Evolutionary conservation across 2,888 invertebrate species (phyloP).

Genomic region (Acholoe squamosa): DNA sequence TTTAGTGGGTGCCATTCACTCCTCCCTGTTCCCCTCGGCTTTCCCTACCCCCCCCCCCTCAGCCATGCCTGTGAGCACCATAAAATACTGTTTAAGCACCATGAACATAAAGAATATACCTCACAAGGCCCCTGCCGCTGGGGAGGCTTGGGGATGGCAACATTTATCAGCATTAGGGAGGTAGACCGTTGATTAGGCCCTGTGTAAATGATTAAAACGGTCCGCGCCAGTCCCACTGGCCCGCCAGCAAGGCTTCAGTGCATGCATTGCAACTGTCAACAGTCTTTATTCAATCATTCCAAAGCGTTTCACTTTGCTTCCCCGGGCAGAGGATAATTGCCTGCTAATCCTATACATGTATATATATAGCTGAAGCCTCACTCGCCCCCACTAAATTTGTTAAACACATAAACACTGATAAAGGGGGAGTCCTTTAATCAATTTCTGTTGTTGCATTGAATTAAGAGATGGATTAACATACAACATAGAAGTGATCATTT

Average conservation of each 20-base stretch:
- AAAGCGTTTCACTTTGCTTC: not conserved
- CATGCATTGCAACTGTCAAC: not conserved
- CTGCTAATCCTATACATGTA: too few species aligned
- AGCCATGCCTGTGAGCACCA: not conserved
- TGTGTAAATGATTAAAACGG: constrained; percentile 48
- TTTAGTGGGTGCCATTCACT: too few species aligned
- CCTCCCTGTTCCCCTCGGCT: too few species aligned
- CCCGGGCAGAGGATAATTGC: too few species aligned
- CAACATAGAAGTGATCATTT: too few species aligned
- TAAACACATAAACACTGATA: too few species aligned
- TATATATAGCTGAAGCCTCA: too few species aligned
- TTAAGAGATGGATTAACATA: too few species aligned
- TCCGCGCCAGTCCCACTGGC: not conserved
- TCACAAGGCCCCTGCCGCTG: not conserved
- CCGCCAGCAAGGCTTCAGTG: not conserved
- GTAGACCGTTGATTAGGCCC: not conserved
- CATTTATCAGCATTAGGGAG: constrained; percentile 48
- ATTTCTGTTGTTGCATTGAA: too few species aligned
- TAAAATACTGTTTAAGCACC: constrained; percentile 58
- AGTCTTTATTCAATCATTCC: not conserved
- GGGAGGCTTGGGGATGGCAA: not conserved
- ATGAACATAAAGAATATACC: constrained; percentile 25
- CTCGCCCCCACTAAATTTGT: too few species aligned
- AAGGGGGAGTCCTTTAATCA: too few species aligned
- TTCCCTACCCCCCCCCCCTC: not conserved